Base-by-base conservation (phyloP, 1,140 invertebrate genomes). In the Gonatopus flavifemur region DNA sequence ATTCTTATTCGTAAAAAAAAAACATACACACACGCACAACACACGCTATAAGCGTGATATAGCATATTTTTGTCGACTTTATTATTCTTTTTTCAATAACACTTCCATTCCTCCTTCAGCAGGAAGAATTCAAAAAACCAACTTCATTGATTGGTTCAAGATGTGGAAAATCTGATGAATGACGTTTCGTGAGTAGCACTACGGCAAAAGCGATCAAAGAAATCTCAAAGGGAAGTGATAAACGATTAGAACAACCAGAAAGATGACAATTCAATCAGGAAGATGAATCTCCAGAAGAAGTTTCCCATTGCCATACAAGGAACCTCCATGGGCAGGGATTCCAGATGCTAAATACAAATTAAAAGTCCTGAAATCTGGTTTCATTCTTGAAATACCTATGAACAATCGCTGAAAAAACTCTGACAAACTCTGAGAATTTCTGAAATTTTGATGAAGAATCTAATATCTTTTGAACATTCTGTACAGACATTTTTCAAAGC, bases 331-430 rank as follows among this genome's bases (percentile, higher is more conserved):
- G 90, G 84, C 86, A 36, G 85, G 85, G 0, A 52, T 82, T n/a
- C 86, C 88, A 3, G 67, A 75, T 16, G 69, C 73, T 18, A 69
- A 80, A 8, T 90, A 89, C 66, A 80, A 72, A 32, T 79, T 91
- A 46, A 89, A 93, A 77, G 81, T 92, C n/a, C 62, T 94, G 4
- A 94, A 94, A 70, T 87, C 86, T 8, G 95, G 95, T 1, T 79
- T 85, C 24, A 92, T 97, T 32, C 71, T 96, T 15, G 88, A 92
- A 21, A 85, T 78, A 12, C n/a, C n/a, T n/a, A n/a, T n/a, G n/a
- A n/a, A n/a, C n/a, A n/a, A n/a, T n/a, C n/a, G n/a, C n/a, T n/a
- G n/a, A n/a, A n/a, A n/a, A n/a, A n/a, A n/a, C n/a, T n/a, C n/a
- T n/a, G n/a, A n/a, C n/a, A n/a, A n/a, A n/a, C n/a, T n/a, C n/a